Conservation (phyloP, 2,888 invertebrate species). For the Nomada goodeniana region DNA sequence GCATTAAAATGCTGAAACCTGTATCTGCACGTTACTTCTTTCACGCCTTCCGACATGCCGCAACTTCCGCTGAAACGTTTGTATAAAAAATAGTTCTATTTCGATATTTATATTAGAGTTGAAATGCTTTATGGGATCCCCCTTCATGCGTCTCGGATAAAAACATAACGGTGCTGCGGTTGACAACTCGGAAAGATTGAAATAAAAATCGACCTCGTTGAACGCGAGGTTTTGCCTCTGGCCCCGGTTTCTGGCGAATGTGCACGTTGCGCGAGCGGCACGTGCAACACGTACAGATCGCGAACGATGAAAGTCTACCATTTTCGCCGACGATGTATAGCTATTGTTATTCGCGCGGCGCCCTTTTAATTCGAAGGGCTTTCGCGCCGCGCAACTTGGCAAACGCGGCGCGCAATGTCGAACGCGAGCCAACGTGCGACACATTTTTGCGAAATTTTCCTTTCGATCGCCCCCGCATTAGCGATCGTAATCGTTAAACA, state of each 20-base stretch:
- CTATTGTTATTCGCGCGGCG: background rate
- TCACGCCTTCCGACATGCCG: too few relatives aligned
- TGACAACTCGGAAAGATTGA: too few relatives aligned
- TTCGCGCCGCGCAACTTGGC: background rate
- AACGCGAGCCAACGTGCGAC: slow-evolving; percentile 6
- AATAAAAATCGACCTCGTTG: background rate
- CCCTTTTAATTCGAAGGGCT: slow-evolving; percentile 2
- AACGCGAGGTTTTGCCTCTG: background rate
- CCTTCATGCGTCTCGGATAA: too few relatives aligned
- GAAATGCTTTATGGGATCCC: too few relatives aligned
- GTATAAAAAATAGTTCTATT: too few relatives aligned
- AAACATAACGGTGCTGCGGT: too few relatives aligned
- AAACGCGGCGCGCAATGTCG: background rate
- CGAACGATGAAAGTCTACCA: background rate
- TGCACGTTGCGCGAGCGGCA: background rate
- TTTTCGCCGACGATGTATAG: slow-evolving; percentile 17
- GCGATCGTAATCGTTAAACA: slow-evolving; percentile 22
- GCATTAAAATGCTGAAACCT: too few relatives aligned
- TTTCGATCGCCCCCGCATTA: slow-evolving; percentile 24
- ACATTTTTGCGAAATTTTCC: slow-evolving; percentile 17
- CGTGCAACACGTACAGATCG: slow-evolving; percentile 7
- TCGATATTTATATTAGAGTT: background rate
- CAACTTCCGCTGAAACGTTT: too few relatives aligned
- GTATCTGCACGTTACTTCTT: too few relatives aligned
- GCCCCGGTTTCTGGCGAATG: background rate